Conservation (phyloP, 2,113 vertebrate species). For the Mesoclemmys tuberculata region DNA sequence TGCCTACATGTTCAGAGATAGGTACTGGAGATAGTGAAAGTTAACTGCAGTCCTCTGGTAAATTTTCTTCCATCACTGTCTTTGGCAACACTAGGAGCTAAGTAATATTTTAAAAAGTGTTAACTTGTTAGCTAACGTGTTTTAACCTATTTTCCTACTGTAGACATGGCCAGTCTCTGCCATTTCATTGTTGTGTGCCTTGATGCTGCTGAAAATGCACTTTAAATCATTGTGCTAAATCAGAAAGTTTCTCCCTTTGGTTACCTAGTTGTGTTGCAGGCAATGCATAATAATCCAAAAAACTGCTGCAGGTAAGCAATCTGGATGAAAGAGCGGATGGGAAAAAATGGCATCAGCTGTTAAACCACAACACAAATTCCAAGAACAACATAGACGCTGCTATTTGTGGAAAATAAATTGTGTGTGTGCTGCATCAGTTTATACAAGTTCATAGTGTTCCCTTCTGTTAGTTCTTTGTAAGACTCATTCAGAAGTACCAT, state of each 20-base stretch:
- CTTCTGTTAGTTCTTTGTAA: neutral
- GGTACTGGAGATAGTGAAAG: neutral
- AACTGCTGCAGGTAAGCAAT: neutral
- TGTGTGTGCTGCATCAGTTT: neutral
- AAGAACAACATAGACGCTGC: neutral
- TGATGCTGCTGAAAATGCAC: neutral
- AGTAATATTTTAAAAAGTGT: neutral
- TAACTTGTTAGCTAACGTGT: neutral
- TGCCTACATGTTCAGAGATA: neutral
- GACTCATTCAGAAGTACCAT: neutral
- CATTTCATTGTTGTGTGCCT: accelerated
- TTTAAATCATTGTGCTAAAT: neutral
- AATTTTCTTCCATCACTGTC: neutral
- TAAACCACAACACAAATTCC: neutral
- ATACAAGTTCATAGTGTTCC: neutral
- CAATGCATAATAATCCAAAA: neutral
- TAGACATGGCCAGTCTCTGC: neutral
- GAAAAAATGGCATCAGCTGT: neutral
- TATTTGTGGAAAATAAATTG: neutral
- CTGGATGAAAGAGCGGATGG: neutral
- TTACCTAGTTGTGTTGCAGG: neutral
- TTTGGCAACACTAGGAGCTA: neutral
- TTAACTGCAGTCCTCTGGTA: neutral
- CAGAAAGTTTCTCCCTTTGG: neutral
- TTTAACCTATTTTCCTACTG: neutral